Evolutionary conservation across 2,888 invertebrate genomes (phyloP), one percentile per base, ranked within the genome.

Genomic region (Drosophila antonietae): DNA sequence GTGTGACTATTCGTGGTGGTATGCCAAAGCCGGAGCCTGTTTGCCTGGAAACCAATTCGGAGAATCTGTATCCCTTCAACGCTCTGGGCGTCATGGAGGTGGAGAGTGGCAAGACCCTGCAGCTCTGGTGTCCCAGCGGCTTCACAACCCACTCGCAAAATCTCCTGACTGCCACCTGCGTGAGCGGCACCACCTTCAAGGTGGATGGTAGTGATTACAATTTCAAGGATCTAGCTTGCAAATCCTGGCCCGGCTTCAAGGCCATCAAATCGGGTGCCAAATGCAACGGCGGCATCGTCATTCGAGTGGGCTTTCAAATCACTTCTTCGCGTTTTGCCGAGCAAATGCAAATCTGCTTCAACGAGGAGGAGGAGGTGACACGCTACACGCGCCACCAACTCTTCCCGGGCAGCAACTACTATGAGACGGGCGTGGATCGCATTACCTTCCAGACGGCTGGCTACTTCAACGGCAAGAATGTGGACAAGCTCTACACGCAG

Each of bases 1-100:
- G 64, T 53, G 80, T 92, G 18, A 77, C 78, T 10, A 81, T 92
- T 58, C 83, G 87, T n/a, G 74, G 86, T 67, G 85, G 83, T n/a
- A 67, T 92, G 35, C 86, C 77, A 8, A 77, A 94, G 52, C 95
- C 95, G 0, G 95, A 95, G 83, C 95, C 95, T 0, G 93, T 95
- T 20, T 93, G 94, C 71, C 80, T 95, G 8, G 91, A 91, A 64
- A 91, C 93, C 2, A 90, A 93, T 7, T 88, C 91, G 14, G 80
- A 78, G n/a, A 77, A 80, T 2, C 79, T 92, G 20, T 83, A 91
- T 66, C 83, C 90, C 18, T 92, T 90, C 63, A 78, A 81, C 4
- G 69, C 82, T 39, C 47, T 71, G 5, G 92, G 92, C 10, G 68
- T 69, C 6, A 88, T 93, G 75, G 78, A 83, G 10, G 72, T 93